Evolutionary conservation across 2,888 invertebrate species (phyloP), one percentile per base, ranked within the genome.

Genomic region (Hypena proboscidalis): DNA sequence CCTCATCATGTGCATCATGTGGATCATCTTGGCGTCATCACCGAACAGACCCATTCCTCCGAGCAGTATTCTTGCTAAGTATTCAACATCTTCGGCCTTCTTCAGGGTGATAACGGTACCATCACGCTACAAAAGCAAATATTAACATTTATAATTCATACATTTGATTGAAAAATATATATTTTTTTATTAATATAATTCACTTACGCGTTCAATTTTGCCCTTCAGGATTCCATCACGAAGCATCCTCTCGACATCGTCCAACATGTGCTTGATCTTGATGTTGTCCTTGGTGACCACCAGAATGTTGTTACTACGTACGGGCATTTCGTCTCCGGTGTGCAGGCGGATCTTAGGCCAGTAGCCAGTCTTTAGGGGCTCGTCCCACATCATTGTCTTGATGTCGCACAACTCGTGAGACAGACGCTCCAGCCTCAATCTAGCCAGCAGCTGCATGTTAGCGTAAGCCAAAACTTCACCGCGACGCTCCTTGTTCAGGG

Each of bases 61-160:
- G 72, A 95, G 92, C 54, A 95, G 84, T 58, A 95, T 66, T 61
- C 94, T 92, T 27, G 94, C 94, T 46, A 96, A 89, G 63, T 91
- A 89, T 71, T 95, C 93, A 53, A 95, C 83, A 57, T 94, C 94
- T 55, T 94, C 92, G 1, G 93, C 89, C 54, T 94, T 92, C 77
- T 91, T 94, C 40, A 95, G 77, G 61, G 92, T 92, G 49, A 95
- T 82, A 37, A 91, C 80, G 2, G 90, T 89, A 30, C 94, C 94
- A 55, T 94, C 93, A 38, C 89, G 86, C 91, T 91, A 53, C 11
- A 70, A 64, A n/a, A 25, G n/a, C n/a, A n/a, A n/a, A 44, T 51
- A 29, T 23, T 5, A 30, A 10, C 10, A 5, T 4, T 7, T 6
- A 13, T 44, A 0, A n/a, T n/a, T n/a, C n/a, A n/a, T n/a, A n/a